Base-by-base conservation (phyloP, 2,113 vertebrate genomes). In the Nycticebus coucang region DNA sequence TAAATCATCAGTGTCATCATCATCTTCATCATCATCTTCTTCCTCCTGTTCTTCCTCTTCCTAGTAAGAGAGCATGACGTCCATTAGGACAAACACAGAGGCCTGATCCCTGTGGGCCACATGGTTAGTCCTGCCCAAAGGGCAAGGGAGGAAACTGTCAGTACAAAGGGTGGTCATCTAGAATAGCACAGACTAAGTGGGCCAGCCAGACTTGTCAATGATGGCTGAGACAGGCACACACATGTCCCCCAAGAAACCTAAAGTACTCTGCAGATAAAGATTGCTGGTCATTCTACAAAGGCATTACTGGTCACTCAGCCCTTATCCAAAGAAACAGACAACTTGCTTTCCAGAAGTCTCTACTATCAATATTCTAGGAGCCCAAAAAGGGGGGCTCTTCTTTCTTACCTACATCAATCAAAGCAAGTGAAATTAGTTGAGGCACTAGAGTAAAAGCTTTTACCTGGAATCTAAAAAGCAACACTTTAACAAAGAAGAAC, bases 31-130 rank as follows among this genome's bases (percentile, higher is more conserved):
- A 13, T 99, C 99, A 1, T 99, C 99, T 66, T 99, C 99, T 2
- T 99, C 99, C 1, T 99, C 99, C 71, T 99, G 99, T 57, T 99
- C 99, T 79, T 99, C 99, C 83, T 99, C 99, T 88, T 99, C 99
- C 98, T 99, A 87, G 41, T 95, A 75, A 97, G 41, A 97, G 7
- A 97, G 30, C 50, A 95, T 21, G 60, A 75, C 0, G 50, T 71
- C 60, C 83, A 79, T 97, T 79, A 97, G 93, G 85, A 81, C 60
- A 71, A 26, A 82, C 15, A 21, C 50, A 59, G 53, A 95, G 37
- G 50, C 35, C 78, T 53, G 55, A 84, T 35, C 69, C n/a, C 24
- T 7, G 28, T 1, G 24, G 53, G 86, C 68, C n/a, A 50, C 69
- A 2, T 7, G 9, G 80, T 26, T 1, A 85, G 33, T 80, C 78